Evolutionary conservation across 2,888 invertebrate species (phyloP), one percentile per base, ranked within the genome.

Genomic region (Rhagonycha fulva): DNA sequence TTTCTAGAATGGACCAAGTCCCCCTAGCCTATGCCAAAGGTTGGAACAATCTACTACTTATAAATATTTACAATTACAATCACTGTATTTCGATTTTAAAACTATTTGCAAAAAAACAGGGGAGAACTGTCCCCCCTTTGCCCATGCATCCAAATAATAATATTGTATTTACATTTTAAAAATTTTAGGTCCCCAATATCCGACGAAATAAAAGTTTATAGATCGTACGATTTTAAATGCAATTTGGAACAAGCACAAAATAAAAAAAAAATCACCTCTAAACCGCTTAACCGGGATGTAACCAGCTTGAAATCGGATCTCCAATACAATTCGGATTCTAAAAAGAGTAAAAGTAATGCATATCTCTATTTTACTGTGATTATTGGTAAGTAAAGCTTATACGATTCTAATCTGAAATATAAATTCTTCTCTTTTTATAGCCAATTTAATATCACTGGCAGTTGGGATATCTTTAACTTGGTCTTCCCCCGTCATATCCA

Each of bases 401-500:
- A n/a, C 7, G 2, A 47, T 47, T n/a, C 2, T 2, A 47, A 47
- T 2, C n/a, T 47, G 7, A 47, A 47, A n/a, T n/a, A n/a, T 7
- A 47, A n/a, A 4, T 62, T 12, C 14, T 10, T 23, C 9, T 10
- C 4, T 14, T 14, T 66, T n/a, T 76, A 9, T 82, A 90, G 90
- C 86, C 10, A 88, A 88, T 76, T 66, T 89, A 14, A 85, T 86
- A 66, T 84, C 86, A 3, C 75, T 87, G 14, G 84, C 85, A 12
- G 82, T 87, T 1, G 89, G 89, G 1, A 85, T 84, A 19, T 83
- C 86, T 68, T 76, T 89, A 14, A 88, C 87, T 4, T 90, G 89
- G 89, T 87, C 89, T 0, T 83, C 84, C 5, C 83, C 84, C 12
- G 80, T 80, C 61, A 74, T 81, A 23, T 60, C 75, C 2, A 79